Evolutionary conservation across 2,888 invertebrate genomes (phyloP), one percentile per base, ranked within the genome.

Genomic region (Lamellibrachia columna): DNA sequence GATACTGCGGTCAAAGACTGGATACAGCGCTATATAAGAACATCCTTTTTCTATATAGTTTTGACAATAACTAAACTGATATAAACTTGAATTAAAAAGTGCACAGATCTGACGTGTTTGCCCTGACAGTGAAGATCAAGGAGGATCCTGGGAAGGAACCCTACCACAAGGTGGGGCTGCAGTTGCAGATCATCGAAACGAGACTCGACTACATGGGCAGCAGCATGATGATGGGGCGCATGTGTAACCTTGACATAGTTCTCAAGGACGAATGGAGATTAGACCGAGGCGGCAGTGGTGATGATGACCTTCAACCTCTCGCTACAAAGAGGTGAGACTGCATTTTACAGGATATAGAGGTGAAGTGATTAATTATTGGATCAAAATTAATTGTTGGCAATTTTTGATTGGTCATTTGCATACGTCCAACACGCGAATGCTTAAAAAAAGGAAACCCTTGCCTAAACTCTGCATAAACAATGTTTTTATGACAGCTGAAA

Each of bases 121-220:
- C 91, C 22, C 92, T 95, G 96, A 52, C 96, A 98, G 98, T 98
- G 95, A 98, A 98, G 95, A 98, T 99, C 93, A 97, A 98, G 94
- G 99, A 99, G 97, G 99, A 99, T 96, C 98, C 98, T 0, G 98
- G 98, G 92, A 97, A 98, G 94, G 98, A 98, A 96, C 99, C 99
- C 0, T 98, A 98, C 95, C 99, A 99, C 96, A 98, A 98, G 92
- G 97, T 98, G 98, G 98, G 95, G 90, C 92, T 96, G 94, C 98
- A 98, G 95, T 97, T 99, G 94, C 98, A 98, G 95, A 98, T 98
- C 22, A 97, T 99, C 92, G 99, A 99, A 97, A 97, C 98, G 94
- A 97, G 99, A 52, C 97, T 99, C 93, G 99, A 99, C 97, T 99
- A 99, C 97, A 99, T 99, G 99, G 99, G 99, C 93, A 98, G 99